phyloP scores from a whole-genome alignment of 2,113 vertebrate species.

The Anser brachyrhynchus region DNA sequence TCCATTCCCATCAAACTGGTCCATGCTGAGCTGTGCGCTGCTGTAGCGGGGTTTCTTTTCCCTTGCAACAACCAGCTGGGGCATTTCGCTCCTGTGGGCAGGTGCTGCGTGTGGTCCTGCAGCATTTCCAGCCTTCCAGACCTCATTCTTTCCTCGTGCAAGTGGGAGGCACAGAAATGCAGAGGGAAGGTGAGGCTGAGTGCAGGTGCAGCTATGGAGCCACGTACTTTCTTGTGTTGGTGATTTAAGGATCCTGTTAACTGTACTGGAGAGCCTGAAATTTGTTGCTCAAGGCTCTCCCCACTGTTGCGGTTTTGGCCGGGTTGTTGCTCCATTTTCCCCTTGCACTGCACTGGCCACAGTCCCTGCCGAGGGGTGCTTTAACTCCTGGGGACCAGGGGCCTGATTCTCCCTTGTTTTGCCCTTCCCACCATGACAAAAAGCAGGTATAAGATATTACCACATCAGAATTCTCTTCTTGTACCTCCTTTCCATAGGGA shows the following conservation, averaged over 20 bases:
- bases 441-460: not conserved
- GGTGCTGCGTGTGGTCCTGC: not conserved
- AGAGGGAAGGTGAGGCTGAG: not conserved
- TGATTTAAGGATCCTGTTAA: not conserved
- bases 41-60: not conserved
- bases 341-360: not conserved
- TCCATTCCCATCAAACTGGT: not conserved
- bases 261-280: not conserved
- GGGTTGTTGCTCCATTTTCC: not conserved
- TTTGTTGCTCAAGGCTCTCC: not conserved
- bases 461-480: not conserved
- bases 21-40: not conserved
- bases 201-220: not conserved
- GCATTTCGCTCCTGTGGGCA: not conserved
- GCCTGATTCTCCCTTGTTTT: not conserved
- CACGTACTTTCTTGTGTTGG: rapidly evolving
- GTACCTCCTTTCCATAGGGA: not conserved
- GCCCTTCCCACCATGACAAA: not conserved
- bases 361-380: not conserved
- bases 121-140: not conserved
- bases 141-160: not conserved
- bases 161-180: not conserved
- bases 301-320: not conserved
- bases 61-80: not conserved
- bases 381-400: not conserved